Conservation (phyloP, 2,113 vertebrate genomes). For the Semnornis frantzii region DNA sequence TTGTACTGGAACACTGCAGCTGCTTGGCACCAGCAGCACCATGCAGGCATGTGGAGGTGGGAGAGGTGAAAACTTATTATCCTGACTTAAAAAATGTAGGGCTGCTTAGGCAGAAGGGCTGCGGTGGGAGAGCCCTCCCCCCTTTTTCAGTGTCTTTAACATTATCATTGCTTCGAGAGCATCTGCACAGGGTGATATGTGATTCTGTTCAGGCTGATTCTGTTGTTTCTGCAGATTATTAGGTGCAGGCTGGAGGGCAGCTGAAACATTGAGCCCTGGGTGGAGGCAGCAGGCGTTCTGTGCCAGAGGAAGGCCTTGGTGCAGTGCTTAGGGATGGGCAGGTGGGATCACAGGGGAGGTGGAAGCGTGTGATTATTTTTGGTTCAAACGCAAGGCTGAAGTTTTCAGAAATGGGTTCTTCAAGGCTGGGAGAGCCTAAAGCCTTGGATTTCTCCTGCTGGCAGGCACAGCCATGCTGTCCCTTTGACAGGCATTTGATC, state of each 20-base stretch:
- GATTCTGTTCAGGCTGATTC: neutral
- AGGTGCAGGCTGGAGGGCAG: neutral
- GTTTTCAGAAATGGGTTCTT: neutral
- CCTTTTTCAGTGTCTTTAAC: neutral
- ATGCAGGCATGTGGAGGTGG: neutral
- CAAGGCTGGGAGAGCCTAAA: constrained; percentile 21
- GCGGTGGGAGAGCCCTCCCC: neutral
- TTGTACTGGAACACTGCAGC: neutral
- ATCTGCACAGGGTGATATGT: neutral
- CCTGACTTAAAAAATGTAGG: neutral
- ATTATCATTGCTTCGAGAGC: neutral
- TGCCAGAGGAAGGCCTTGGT: neutral
- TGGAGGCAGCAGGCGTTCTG: neutral
- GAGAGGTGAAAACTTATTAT: neutral
- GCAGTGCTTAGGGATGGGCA: neutral
- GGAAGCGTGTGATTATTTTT: neutral
- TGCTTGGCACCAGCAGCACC: neutral
- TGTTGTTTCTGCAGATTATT: neutral
- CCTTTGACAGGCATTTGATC: neutral
- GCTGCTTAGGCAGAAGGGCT: neutral
- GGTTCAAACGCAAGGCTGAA: neutral
- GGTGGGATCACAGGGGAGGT: neutral
- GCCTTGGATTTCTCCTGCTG: constrained; percentile 34
- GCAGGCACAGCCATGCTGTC: neutral
- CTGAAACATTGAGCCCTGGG: neutral